Conservation (phyloP, 2,797 vertebrate genomes). For the Mormyrops boulengeri region DNA sequence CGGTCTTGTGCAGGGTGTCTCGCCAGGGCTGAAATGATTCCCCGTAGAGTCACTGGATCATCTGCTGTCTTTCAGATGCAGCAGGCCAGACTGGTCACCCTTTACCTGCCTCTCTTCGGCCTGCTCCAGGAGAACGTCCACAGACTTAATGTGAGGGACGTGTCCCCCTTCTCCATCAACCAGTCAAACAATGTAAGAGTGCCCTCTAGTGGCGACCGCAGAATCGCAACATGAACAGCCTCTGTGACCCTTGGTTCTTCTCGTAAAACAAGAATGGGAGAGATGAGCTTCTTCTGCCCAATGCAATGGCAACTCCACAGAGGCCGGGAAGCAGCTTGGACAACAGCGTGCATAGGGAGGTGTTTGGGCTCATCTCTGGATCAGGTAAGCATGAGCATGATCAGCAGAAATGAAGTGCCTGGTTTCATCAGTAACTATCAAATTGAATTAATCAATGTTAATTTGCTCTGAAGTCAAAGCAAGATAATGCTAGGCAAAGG, state of each 20-base stretch:
- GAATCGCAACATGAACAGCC: constrained; percentile 2
- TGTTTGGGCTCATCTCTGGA: constrained; percentile 90
- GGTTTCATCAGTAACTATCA: neutral
- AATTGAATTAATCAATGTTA: neutral
- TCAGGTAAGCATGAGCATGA: constrained; percentile 64
- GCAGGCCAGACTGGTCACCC: constrained; percentile 85
- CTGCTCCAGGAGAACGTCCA: constrained; percentile 92
- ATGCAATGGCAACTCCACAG: constrained; percentile 71
- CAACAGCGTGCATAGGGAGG: constrained; percentile 85
- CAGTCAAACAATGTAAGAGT: constrained; percentile 65
- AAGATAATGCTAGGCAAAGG: neutral
- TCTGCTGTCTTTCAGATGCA: constrained; percentile 68
- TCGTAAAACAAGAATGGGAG: constrained; percentile 61
- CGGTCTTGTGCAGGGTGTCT: neutral
- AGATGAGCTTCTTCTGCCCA: constrained; percentile 68
- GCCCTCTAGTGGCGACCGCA: constrained; percentile 36
- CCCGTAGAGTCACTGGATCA: neutral
- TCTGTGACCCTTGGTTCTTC: neutral
- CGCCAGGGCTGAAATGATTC: neutral
- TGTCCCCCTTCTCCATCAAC: constrained; percentile 64
- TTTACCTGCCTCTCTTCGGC: constrained; percentile 90
- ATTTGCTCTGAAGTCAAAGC: neutral
- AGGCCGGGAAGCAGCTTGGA: constrained; percentile 76
- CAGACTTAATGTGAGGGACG: constrained; percentile 80
- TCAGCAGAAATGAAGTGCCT: neutral